Evolutionary conservation across 2,113 vertebrate species (phyloP).

Genomic region (Ceyx cyanopectus): DNA sequence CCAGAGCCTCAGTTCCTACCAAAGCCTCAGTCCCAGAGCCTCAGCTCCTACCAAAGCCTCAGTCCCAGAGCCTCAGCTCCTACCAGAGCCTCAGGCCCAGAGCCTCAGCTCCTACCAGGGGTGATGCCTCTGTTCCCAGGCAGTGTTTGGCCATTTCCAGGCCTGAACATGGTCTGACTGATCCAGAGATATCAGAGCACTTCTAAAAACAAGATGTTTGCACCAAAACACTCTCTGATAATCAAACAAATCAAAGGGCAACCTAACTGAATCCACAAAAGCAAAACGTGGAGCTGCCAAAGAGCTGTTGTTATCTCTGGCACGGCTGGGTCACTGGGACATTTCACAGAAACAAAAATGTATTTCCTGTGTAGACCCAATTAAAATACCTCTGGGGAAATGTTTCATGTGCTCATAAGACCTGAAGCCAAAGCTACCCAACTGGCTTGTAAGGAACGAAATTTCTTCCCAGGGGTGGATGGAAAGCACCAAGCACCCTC

Average conservation of each 20-base stretch:
- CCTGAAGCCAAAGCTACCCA: constrained; percentile 40
- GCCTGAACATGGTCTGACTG: background rate
- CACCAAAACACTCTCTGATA: constrained; percentile 4
- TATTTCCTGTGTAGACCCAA: constrained; percentile 31
- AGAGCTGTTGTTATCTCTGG: constrained; percentile 67
- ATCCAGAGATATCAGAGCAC: background rate
- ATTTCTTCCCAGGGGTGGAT: background rate
- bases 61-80: too few species aligned
- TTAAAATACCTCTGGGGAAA: constrained; percentile 28
- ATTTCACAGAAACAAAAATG: constrained; percentile 62
- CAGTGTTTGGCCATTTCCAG: background rate
- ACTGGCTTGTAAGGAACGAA: background rate
- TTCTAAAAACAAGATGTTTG: constrained; percentile 54
- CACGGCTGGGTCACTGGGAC: constrained; percentile 57
- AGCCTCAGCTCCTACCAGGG: background rate
- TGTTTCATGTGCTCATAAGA: constrained; percentile 1
- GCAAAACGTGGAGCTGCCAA: constrained; percentile 17
- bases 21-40: too few species aligned
- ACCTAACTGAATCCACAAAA: constrained; percentile 26
- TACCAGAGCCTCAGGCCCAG: background rate
- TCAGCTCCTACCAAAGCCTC: too few species aligned
- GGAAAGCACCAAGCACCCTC: background rate
- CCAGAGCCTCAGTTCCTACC: too few species aligned
- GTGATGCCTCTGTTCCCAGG: background rate
- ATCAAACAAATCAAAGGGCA: constrained; percentile 72